Evolutionary conservation across 2,113 vertebrate genomes (phyloP), one percentile per base, ranked within the genome.

Genomic region (Lethenteron camtschaticum): DNA sequence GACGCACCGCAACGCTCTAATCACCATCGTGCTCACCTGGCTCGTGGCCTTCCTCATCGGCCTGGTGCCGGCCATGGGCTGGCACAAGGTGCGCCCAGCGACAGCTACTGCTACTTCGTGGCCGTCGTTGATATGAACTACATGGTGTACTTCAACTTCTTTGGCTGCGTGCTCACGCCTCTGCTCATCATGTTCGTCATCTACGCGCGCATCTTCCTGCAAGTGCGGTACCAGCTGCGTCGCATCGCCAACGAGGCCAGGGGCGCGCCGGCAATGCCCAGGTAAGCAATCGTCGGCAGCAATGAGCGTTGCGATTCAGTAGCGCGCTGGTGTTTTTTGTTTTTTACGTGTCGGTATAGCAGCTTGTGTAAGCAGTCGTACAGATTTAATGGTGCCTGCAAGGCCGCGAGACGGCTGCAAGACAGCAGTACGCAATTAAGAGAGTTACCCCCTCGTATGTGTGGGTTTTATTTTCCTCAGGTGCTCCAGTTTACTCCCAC

Each of bases 131-230:
- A 88, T 80, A 96, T 96, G 94, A 79, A 95, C 73, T 97, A 95
- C 78, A 97, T 97, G 94, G 94, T 97, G 66, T 97, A 95, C 77
- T 97, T 97, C 79, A 97, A 95, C 80, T 97, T 97, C 79, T 92
- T 96, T 0, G 81, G 86, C 55, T 95, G 91, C 86, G 88, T 96
- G 72, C 81, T 97, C 68, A 87, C 87, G 1, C 90, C 94, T 0
- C 80, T 97, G 58, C 66, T 96, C 55, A 79, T 96, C 73, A 96
- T 96, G 88, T 77, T 91, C 57, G 76, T 87, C 72, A 90, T 96
- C 77, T 97, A 97, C 72, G 75, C 83, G 24, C 89, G 95, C 76
- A 91, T 97, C 72, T 97, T 97, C 83, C 87, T 89, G 77, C 86
- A 94, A 77, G 96, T 97, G 77, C 89, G 90, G 75, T 11, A 20